A percentile compares a stretch with the other conserved stretches of the same genome.
Evolutionary conservation across 2,113 vertebrate species (phyloP).

Genomic region (Eolophus roseicapilla): DNA sequence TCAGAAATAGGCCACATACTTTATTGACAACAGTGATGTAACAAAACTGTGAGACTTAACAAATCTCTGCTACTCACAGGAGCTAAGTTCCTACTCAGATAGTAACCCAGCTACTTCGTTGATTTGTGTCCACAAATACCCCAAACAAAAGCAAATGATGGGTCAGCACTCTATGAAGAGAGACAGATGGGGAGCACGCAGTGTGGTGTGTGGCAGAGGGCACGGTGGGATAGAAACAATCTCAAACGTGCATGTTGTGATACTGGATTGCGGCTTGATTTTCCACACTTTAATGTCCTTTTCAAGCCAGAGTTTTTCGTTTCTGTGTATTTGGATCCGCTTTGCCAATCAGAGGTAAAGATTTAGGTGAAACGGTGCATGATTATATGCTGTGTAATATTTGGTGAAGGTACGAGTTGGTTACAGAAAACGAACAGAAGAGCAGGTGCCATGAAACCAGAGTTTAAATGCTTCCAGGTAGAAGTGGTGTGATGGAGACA

Average conservation of each 20-base stretch:
- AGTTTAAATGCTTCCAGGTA: not conserved
- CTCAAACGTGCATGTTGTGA: not conserved
- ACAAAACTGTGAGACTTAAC: not conserved
- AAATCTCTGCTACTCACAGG: not conserved
- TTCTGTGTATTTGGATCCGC: not conserved
- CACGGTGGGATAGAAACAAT: not conserved
- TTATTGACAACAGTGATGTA: not conserved
- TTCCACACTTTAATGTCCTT: not conserved
- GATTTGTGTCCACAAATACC: not conserved
- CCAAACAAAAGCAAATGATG: not conserved
- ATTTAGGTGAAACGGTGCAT: not conserved
- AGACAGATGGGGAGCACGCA: not conserved
- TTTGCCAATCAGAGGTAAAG: not conserved
- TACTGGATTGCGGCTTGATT: not conserved
- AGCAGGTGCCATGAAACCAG: rapidly evolving
- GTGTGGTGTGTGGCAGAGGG: not conserved
- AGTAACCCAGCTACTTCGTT: not conserved
- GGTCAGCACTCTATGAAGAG: not conserved
- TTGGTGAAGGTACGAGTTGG: not conserved
- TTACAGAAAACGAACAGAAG: not conserved
- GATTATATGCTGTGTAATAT: not conserved
- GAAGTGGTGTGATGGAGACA: not conserved
- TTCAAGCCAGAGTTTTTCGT: not conserved
- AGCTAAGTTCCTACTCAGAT: not conserved
- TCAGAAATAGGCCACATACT: not conserved